Evolutionary conservation across 2,113 vertebrate species (phyloP).

Genomic region (Kryptolebias marmoratus): DNA sequence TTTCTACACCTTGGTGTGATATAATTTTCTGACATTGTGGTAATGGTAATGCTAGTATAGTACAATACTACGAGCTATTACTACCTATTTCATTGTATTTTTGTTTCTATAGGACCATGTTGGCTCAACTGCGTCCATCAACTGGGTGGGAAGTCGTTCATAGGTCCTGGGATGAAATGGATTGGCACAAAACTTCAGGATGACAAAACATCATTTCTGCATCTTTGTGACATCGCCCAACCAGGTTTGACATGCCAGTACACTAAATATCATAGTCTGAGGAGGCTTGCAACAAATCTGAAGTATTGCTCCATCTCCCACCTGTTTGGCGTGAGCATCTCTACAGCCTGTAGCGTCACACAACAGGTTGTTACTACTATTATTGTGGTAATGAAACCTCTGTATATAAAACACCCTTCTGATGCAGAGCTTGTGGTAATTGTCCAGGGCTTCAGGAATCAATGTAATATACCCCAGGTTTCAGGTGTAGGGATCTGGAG

Average conservation of each 20-base stretch:
- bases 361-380: slow-evolving; percentile 1
- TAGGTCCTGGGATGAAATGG: neutral
- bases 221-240: neutral
- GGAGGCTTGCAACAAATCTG: neutral
- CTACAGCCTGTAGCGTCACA: neutral
- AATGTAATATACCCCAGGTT: neutral
- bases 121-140: too few species aligned
- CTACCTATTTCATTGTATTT: too few species aligned
- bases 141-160: too few species aligned
- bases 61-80: too few species aligned
- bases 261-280: neutral
- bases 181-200: neutral
- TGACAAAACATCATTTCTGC: slow-evolving; percentile 1
- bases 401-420: neutral
- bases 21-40: too few species aligned
- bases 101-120: too few species aligned
- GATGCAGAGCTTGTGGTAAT: neutral
- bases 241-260: neutral
- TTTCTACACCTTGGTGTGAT: too few species aligned
- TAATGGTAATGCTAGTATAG: too few species aligned
- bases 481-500: neutral
- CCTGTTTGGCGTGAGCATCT: neutral
- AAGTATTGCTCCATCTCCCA: neutral
- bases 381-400: neutral
- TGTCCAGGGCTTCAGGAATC: slow-evolving; percentile 2